Evolutionary conservation across 2,113 vertebrate species (phyloP), one percentile per base, ranked within the genome.

Genomic region (Nycticebus coucang): DNA sequence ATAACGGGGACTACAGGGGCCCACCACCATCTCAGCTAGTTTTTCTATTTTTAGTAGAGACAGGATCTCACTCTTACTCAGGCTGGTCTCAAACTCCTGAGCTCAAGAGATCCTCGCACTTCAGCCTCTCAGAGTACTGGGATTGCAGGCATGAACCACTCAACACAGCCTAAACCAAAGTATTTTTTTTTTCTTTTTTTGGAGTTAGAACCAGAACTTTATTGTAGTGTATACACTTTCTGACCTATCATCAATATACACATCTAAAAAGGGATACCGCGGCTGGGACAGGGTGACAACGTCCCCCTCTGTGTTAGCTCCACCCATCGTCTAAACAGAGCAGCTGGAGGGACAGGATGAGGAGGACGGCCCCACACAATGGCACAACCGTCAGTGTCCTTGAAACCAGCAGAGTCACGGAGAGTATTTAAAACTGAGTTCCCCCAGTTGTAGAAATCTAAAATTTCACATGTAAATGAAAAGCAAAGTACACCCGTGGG

Each of bases 241-340:
- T 97, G 95, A 99, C 98, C 98, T 98, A 98, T 98, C 98, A 98
- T 98, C 99, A 97, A 98, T 98, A 99, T 98, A 99, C 99, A 99
- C 98, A 98, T 98, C 98, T 97, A 97, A 97, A 97, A 98, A 97
- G 98, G 97, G 98, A 98, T 95, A 98, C 98, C 97, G 98, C 93
- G 95, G 98, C 97, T 97, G 98, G 98, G 98, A 98, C 98, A 98
- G 98, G 98, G 97, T 97, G 98, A 98, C 98, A 97, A 24, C 96
- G 98, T 97, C 99, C 98, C 98, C 98, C 98, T 98, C 68, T 97
- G 96, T 98, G 0, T 87, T 94, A 98, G 93, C 97, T 98, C 98
- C 98, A 98, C 95, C 97, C 97, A 74, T 84, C 97, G 98, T 98
- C 98, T 98, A 98, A 98, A 98, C 98, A 98, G 97, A 99, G 99